A percentile compares a stretch with the other conserved stretches of the same genome.
Conservation (phyloP, 37 sponge, comb jelly and placozoan species). For the Amphimedon queenslandica region DNA sequence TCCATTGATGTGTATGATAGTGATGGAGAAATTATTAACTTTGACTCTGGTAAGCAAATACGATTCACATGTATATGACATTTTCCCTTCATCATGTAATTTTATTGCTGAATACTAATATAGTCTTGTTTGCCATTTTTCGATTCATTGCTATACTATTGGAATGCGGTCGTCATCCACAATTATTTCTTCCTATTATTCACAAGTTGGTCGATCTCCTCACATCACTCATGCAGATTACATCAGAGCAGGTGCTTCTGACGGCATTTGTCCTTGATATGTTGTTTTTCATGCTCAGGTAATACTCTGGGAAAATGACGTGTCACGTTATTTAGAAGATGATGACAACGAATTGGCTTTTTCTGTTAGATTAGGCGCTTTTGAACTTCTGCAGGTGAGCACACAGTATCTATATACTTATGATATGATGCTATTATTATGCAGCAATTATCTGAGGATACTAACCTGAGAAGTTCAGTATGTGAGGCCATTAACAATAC, state of each 20-base stretch:
- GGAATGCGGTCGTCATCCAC: slow-evolving; percentile 17
- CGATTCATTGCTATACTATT: slow-evolving; percentile 53
- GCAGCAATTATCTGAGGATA: slow-evolving; percentile 11
- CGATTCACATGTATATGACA: too few species aligned
- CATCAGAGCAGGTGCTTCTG: slow-evolving; percentile 49
- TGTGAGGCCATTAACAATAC: slow-evolving; percentile 26
- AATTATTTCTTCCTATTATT: slow-evolving; percentile 46
- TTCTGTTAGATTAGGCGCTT: slow-evolving; percentile 55
- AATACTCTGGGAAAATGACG: slow-evolving; percentile 39
- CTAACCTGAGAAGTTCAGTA: background rate
- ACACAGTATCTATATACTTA: background rate
- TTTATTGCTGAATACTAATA: background rate
- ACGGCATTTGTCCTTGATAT: background rate
- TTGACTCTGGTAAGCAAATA: slow-evolving; percentile 15
- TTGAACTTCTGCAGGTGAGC: slow-evolving; percentile 40
- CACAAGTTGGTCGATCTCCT: slow-evolving; percentile 51
- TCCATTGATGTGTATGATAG: slow-evolving; percentile 40
- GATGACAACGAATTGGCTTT: slow-evolving; percentile 64
- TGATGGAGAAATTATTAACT: slow-evolving; percentile 52
- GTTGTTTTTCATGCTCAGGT: slow-evolving; percentile 11
- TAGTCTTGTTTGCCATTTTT: slow-evolving; percentile 55
- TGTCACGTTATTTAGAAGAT: slow-evolving; percentile 56
- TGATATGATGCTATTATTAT: background rate
- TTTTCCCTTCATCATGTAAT: background rate
- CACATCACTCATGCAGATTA: slow-evolving; percentile 58